Conservation (phyloP, 2,113 vertebrate species). For the Myiopsitta monachus region DNA sequence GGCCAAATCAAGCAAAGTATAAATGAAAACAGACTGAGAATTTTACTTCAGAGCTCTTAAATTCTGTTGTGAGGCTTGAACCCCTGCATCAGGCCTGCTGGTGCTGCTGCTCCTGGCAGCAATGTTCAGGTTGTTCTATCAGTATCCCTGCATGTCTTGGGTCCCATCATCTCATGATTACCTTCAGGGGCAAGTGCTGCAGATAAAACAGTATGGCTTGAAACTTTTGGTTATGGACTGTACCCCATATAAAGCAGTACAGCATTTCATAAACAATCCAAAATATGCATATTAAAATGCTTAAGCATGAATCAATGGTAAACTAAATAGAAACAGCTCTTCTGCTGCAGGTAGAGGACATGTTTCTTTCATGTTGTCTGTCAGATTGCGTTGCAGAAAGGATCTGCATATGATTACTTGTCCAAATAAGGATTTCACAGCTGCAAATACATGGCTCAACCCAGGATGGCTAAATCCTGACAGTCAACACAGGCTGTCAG, state of each 20-base stretch:
- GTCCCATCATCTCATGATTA: neutral
- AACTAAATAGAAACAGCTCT: neutral
- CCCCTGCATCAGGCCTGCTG: neutral
- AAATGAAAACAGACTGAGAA: neutral
- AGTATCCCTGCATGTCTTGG: fast-evolving
- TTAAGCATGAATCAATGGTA: neutral
- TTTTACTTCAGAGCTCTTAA: neutral
- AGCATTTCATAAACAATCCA: neutral
- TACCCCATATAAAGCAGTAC: neutral
- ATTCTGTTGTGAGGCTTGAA: neutral
- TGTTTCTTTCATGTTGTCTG: fast-evolving
- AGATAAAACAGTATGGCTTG: neutral
- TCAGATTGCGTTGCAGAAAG: neutral
- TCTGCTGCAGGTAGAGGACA: neutral
- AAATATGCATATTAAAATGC: neutral
- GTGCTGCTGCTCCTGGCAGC: neutral
- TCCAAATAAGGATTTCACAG: neutral
- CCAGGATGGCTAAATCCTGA: neutral
- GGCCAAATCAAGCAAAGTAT: neutral
- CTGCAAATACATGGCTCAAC: neutral
- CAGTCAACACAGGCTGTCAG: neutral
- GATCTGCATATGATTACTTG: neutral
- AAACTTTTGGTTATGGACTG: neutral
- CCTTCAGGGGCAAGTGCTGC: neutral
- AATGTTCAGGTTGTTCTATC: fast-evolving